Percentiles rank a stretch among this genome's conserved stretches.
phyloP scores from a whole-genome alignment of 2,113 vertebrate genomes.

The Mormyrus iriodes region DNA sequence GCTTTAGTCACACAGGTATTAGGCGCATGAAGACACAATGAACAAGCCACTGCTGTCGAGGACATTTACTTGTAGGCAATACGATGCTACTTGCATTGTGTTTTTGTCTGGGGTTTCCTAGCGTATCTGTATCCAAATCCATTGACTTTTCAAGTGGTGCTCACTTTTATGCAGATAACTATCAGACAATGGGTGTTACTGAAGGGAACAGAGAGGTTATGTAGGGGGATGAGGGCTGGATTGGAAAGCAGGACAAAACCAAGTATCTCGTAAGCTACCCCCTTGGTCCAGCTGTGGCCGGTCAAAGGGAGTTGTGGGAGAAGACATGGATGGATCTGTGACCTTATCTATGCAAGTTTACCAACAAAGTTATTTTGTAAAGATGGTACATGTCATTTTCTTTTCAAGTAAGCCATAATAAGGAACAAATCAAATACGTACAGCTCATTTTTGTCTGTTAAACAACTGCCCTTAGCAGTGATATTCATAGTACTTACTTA shows the following conservation, averaged over 20 bases:
- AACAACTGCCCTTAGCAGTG: background rate
- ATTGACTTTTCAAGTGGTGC: background rate
- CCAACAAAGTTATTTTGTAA: background rate
- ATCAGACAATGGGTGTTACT: background rate
- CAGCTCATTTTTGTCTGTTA: background rate
- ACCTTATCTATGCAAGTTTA: background rate
- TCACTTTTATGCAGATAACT: background rate
- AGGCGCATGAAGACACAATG: background rate
- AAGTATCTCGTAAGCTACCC: background rate
- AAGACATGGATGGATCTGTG: background rate
- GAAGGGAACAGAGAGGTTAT: background rate
- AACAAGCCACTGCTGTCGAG: background rate
- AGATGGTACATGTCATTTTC: background rate
- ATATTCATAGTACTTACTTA: background rate
- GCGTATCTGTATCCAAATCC: background rate
- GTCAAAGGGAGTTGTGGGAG: background rate
- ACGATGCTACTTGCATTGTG: background rate
- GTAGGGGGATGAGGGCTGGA: background rate
- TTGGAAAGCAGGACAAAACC: background rate
- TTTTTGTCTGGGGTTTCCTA: background rate
- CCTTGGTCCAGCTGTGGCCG: background rate
- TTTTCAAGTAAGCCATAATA: background rate
- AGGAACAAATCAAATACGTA: background rate
- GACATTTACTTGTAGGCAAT: background rate
- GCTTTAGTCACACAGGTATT: background rate